Percentiles rank a stretch among this genome's conserved stretches.
phyloP scores from a whole-genome alignment of 2,113 vertebrate species.

The Jacana jacana region DNA sequence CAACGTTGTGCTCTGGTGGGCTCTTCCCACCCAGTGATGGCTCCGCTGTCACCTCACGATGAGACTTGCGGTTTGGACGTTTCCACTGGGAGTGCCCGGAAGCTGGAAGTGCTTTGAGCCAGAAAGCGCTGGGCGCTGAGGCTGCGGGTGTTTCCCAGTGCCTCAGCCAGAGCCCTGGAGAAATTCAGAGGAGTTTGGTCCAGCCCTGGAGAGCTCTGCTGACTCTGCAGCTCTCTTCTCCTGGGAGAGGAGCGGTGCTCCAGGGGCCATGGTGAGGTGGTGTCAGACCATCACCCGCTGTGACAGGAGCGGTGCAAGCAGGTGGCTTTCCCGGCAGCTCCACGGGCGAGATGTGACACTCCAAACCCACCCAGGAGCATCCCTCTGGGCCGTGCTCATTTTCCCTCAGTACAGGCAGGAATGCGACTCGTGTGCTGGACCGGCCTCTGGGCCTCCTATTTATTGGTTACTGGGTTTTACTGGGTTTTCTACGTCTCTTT shows the following conservation, averaged over 20 bases:
- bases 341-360: fast-evolving
- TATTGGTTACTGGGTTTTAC: background rate
- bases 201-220: background rate
- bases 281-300: background rate
- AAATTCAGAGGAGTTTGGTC: background rate
- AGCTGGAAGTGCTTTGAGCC: background rate
- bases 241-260: background rate
- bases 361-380: background rate
- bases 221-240: fast-evolving
- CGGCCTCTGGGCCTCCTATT: background rate
- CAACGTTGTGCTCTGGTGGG: fast-evolving
- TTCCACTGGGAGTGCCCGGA: background rate
- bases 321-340: background rate
- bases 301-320: fast-evolving
- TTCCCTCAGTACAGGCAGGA: background rate
- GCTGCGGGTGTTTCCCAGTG: no score
- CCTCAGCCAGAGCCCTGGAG: background rate
- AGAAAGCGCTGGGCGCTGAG: background rate
- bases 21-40: background rate
- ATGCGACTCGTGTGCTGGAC: background rate
- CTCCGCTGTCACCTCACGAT: background rate
- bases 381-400: background rate
- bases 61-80: background rate
- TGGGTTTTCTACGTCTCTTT: background rate
- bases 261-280: background rate